Evolutionary conservation across 2,888 invertebrate species (phyloP).

Genomic region (Epinotia brunnichana): DNA sequence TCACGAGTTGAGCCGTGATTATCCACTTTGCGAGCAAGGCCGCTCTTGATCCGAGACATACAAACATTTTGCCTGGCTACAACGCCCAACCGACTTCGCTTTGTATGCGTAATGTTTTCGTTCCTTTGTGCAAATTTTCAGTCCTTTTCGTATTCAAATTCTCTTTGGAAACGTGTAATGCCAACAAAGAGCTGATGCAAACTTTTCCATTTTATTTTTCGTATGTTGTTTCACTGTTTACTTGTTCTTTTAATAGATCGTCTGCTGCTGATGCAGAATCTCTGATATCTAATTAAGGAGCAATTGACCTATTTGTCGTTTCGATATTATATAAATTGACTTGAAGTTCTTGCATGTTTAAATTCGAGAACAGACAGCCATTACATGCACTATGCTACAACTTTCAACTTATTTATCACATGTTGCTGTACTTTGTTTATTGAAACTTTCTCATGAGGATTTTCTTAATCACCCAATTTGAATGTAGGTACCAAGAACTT

Average conservation of each 20-base stretch:
- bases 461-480: constrained; percentile 7
- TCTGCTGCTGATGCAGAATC: constrained; percentile 31
- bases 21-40: constrained; percentile 78
- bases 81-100: constrained; percentile 17
- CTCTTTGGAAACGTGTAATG: constrained; percentile 25
- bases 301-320: constrained; percentile 42
- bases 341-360: constrained; percentile 9
- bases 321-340: constrained; percentile 33
- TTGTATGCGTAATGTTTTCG: constrained; percentile 32
- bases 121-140: constrained; percentile 34
- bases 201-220: constrained; percentile 13
- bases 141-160: constrained; percentile 37
- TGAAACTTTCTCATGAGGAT: background rate
- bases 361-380: constrained; percentile 14
- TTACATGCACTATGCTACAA: constrained; percentile 2
- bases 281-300: constrained; percentile 41
- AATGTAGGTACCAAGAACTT: constrained; percentile 22
- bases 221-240: constrained; percentile 24
- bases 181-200: constrained; percentile 14
- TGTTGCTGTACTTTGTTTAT: constrained; percentile 20
- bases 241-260: constrained; percentile 34
- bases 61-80: constrained; percentile 38
- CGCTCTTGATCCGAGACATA: constrained; percentile 49
- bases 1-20: constrained; percentile 72
- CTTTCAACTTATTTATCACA: constrained; percentile 19